Conservation (phyloP, 2,888 invertebrate species). For the Troides helena region DNA sequence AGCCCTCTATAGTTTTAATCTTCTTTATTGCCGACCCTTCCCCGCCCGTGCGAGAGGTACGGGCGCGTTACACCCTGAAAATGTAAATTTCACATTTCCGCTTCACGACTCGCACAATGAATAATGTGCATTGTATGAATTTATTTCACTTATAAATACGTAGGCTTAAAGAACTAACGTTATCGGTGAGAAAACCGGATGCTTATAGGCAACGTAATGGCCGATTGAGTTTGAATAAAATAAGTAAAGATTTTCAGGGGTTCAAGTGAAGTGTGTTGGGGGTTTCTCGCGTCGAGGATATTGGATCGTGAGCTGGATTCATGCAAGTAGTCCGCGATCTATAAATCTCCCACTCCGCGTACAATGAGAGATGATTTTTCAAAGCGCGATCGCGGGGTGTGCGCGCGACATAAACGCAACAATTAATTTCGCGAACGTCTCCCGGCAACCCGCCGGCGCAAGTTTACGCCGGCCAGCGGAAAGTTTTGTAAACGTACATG, state of each 20-base stretch:
- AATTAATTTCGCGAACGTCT: constrained; percentile 71
- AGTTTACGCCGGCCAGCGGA: no score
- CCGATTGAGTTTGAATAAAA: no score
- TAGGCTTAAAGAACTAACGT: no score
- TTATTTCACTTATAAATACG: no score
- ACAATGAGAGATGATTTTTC: constrained; percentile 72
- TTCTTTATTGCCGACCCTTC: constrained; percentile 70
- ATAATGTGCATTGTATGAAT: background rate
- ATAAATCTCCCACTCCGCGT: constrained; percentile 53
- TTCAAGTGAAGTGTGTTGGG: no score
- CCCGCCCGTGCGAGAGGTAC: constrained; percentile 29
- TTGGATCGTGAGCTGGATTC: constrained; percentile 24
- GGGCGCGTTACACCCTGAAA: constrained; percentile 17
- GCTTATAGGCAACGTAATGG: no score
- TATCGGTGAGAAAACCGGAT: no score
- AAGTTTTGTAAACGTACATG: no score
- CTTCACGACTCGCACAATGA: background rate
- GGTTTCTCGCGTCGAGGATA: constrained; percentile 4
- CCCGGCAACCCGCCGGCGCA: constrained; percentile 45
- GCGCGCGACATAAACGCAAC: constrained; percentile 66
- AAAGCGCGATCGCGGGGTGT: constrained; percentile 62
- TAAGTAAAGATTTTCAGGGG: no score
- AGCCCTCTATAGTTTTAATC: constrained; percentile 69
- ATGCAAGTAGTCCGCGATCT: constrained; percentile 31
- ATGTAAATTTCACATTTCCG: constrained; percentile 17